These are phyloP conservation scores for Malacosoma neustria DNA, from an alignment of 2,888 invertebrate genomes.

Conservation along the genomic window DNA sequence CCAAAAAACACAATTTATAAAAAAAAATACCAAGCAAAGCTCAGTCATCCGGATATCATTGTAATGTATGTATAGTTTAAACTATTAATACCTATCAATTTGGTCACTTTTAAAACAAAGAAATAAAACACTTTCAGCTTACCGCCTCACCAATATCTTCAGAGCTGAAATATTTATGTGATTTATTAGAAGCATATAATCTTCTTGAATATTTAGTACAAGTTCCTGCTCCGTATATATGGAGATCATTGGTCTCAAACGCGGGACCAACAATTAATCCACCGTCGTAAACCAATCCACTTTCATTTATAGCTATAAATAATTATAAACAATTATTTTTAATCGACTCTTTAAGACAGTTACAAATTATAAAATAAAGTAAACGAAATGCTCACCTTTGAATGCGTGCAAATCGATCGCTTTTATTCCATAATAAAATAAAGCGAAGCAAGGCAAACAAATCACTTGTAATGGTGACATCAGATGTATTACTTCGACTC, in stretches of 20 bases:
- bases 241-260: conserved; percentile 78
- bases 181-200: conserved; percentile 64
- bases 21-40: no score
- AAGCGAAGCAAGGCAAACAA: conserved; percentile 65
- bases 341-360: neutral
- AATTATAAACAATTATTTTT: neutral
- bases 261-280: conserved; percentile 76
- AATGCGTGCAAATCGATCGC: conserved; percentile 65
- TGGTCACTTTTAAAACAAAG: no score
- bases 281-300: conserved; percentile 77
- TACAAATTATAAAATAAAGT: neutral
- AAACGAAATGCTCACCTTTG: conserved; percentile 35
- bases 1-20: no score
- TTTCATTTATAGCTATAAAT: conserved; percentile 68
- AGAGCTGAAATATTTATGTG: conserved; percentile 74
- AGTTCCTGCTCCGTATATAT: conserved; percentile 79
- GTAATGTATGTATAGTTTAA: no score
- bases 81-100: no score
- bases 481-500: conserved; percentile 50
- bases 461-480: conserved; percentile 60
- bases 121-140: conserved; percentile 3
- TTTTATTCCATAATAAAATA: conserved; percentile 75
- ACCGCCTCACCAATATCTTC: conserved; percentile 79
- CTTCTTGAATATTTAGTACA: conserved; percentile 77
- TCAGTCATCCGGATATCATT: no score